Percentiles rank a stretch among this genome's conserved stretches.
These are phyloP conservation scores for Otus scops DNA, from an alignment of 2,797 vertebrate genomes.

Conservation along the genomic window DNA sequence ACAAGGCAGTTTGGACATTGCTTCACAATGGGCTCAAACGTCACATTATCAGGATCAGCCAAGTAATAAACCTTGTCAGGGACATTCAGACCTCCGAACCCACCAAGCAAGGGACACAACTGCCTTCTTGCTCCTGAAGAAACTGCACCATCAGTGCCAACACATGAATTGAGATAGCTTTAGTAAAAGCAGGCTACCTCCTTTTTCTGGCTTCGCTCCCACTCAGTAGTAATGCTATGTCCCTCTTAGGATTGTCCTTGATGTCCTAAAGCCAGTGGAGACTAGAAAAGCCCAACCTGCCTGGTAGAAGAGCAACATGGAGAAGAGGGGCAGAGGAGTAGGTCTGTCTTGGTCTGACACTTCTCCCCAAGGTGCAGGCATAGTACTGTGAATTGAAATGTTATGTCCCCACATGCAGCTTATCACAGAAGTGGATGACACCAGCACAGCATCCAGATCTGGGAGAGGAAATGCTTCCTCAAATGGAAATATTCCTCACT, in stretches of 20 bases:
- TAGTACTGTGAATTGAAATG: neutral
- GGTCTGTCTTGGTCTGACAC: neutral
- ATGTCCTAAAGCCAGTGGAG: neutral
- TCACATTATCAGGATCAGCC: neutral
- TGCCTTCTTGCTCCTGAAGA: neutral
- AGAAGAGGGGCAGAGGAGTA: neutral
- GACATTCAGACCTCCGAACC: neutral
- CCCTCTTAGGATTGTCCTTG: neutral
- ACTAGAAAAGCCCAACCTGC: neutral
- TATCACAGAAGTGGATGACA: neutral
- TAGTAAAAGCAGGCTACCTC: neutral
- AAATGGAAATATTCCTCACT: neutral
- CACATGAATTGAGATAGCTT: neutral
- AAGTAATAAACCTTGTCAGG: neutral
- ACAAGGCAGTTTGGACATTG: neutral
- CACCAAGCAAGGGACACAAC: neutral
- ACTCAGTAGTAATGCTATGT: neutral
- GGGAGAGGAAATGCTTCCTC: neutral
- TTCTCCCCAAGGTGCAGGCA: neutral
- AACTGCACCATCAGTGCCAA: neutral
- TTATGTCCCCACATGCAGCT: neutral
- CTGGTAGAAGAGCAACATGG: neutral
- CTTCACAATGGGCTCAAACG: neutral
- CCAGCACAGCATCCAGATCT: neutral
- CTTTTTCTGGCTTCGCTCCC: neutral